A percentile compares a stretch with the other conserved stretches of the same genome.
Conservation (phyloP, 2,888 invertebrate species). For the Bellardia pandia region DNA sequence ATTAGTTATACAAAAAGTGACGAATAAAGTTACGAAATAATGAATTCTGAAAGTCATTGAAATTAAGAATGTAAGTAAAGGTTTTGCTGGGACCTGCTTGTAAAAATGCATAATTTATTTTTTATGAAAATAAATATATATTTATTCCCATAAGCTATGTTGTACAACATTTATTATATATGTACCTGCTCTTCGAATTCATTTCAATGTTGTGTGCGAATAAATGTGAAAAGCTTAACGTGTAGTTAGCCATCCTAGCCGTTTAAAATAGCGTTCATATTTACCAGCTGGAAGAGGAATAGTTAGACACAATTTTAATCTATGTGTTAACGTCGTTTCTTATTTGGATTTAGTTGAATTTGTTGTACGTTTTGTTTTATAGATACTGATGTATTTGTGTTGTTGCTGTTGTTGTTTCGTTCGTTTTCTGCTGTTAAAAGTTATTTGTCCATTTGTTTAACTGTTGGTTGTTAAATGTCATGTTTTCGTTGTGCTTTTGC, state of each 20-base stretch:
- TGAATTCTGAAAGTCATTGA: too few relatives aligned
- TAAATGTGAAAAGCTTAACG: slow-evolving; percentile 26
- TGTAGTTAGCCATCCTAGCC: slow-evolving; percentile 22
- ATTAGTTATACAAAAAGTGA: too few relatives aligned
- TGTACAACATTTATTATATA: neutral
- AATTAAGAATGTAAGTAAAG: too few relatives aligned
- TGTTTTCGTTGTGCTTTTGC: slow-evolving; percentile 73
- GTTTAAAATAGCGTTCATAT: slow-evolving; percentile 43
- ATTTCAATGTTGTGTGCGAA: slow-evolving; percentile 32
- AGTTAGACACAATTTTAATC: slow-evolving; percentile 46
- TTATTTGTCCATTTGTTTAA: slow-evolving; percentile 73
- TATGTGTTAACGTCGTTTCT: slow-evolving; percentile 58
- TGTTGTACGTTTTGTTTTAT: slow-evolving; percentile 31
- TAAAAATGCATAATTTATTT: too few relatives aligned
- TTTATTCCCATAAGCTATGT: neutral
- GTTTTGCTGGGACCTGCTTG: too few relatives aligned
- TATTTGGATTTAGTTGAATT: slow-evolving; percentile 55
- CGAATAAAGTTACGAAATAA: too few relatives aligned
- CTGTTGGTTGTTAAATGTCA: slow-evolving; percentile 73
- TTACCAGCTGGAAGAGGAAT: slow-evolving; percentile 42
- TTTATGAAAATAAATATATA: neutral
- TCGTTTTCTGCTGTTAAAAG: slow-evolving; percentile 59
- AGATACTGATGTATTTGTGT: neutral
- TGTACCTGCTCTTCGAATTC: neutral
- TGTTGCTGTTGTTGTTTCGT: slow-evolving; percentile 9